Evolutionary conservation across 2,888 invertebrate genomes (phyloP), one percentile per base, ranked within the genome.

Genomic region (Watsonalla cultraria): DNA sequence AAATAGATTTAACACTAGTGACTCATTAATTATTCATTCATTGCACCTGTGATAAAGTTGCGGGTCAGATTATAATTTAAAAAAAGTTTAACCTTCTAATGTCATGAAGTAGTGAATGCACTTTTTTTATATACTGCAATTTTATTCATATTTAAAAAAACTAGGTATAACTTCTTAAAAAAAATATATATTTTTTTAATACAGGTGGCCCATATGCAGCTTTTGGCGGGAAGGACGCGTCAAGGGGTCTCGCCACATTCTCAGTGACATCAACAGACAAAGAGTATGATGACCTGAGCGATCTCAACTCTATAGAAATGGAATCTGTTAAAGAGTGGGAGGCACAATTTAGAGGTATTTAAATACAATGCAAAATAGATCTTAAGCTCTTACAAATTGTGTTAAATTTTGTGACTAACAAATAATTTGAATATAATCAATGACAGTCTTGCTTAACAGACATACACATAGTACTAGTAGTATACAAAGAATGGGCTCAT

Each of bases 301-400:
- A 99, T 86, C 93, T 99, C 54, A 96, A 95, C 76, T 94, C 95
- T 11, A 94, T 95, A 92, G 96, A 99, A 91, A 98, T 99, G 97
- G 98, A 98, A 68, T 96, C 97, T 24, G 95, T 99, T 7, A 93
- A 94, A 64, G 99, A 99, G 89, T 99, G 99, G 99, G 98, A 98
- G 84, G 96, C 96, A 86, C 99, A 99, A 83, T 98, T 99, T 83
- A 95, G 95, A 93, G 98, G 98, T 97, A 90, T n/a, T n/a, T n/a
- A 68, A 46, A 48, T 39, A 11, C 51, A 35, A 35, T 48, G 4
- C 8, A 47, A 47, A 47, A 9, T 7, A 34, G 47, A 47, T 33
- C 34, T n/a, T 47, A 47, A 24, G n/a, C 7, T n/a, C n/a, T 47
- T 2, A 37, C 2, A 24, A 34, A 24, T 33, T 9, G n/a, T 24